Base-by-base conservation (phyloP, 2,797 vertebrate species). In the Tachyglossus aculeatus region DNA sequence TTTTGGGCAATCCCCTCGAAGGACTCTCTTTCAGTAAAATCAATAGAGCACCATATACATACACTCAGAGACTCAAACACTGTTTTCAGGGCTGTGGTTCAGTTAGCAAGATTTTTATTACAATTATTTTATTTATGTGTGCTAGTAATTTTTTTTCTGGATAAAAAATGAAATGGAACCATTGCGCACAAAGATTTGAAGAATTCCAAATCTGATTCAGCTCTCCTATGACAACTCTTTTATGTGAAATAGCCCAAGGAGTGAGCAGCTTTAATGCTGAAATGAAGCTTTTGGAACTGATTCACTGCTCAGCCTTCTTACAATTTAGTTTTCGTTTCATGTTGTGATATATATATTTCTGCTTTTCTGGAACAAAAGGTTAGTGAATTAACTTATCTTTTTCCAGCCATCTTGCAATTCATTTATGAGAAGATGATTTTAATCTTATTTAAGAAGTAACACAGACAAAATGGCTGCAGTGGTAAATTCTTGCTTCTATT, bases 1-100 rank as follows among this genome's bases (percentile, higher is more conserved):
- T 52, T 67, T 43, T 40, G 27, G 57, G 52, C 19, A 29, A 18
- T 62, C 18, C 27, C 67, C 56, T 57, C 57, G 41, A 47, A 73
- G 31, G 31, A 4, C 18, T 15, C 7, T 67, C 16, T 29, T 13
- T 67, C 63, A 52, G 55, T 3, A 31, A 9, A 60, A 44, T 29
- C 36, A 2, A 1, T 34, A 54, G 56, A 62, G n/a, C 43, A 68
- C 9, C 11, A 56, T 50, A 21, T 39, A 38, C 3, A 15, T 1
- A 15, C 50, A 2, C 21, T 75, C 52, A 37, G 25, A 12, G 48
- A 14, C 55, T 24, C 22, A 38, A 4, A 19, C 70, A 53, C 58
- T 70, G 32, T 37, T 2, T 24, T 12, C 45, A 36, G 9, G 38
- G 44, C 39, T 67, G 9, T 33, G 43, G 19, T 21, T 62, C 36